phyloP scores from a whole-genome alignment of 2,888 invertebrate species.

The Cerastis leucographa region DNA sequence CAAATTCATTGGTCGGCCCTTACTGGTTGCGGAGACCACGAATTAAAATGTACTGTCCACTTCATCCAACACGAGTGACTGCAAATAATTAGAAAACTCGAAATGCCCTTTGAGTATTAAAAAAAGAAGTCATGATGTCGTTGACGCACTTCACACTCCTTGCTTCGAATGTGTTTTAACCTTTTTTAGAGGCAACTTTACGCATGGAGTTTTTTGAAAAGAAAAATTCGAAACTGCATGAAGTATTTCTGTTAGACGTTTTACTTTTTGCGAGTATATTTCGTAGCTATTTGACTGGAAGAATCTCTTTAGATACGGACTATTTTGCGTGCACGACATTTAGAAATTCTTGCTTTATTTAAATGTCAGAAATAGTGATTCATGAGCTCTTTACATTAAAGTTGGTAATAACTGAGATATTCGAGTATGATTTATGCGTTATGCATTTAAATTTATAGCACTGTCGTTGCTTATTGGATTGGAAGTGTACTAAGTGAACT shows the following conservation, averaged over 20 bases:
- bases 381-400: slow-evolving; percentile 39
- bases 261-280: slow-evolving; percentile 22
- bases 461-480: slow-evolving; percentile 33
- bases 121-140: slow-evolving; percentile 52
- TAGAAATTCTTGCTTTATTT: slow-evolving; percentile 49
- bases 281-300: slow-evolving; percentile 37
- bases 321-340: slow-evolving; percentile 20
- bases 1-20: slow-evolving; percentile 67
- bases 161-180: slow-evolving; percentile 47
- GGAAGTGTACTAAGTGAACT: slow-evolving; percentile 24
- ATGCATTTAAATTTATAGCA: slow-evolving; percentile 36
- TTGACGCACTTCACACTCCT: slow-evolving; percentile 53
- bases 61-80: slow-evolving; percentile 66
- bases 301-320: slow-evolving; percentile 25
- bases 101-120: slow-evolving; percentile 59
- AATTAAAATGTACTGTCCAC: slow-evolving; percentile 72
- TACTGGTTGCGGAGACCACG: slow-evolving; percentile 64
- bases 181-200: slow-evolving; percentile 49
- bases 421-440: slow-evolving; percentile 42
- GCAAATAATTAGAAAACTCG: slow-evolving; percentile 73
- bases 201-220: slow-evolving; percentile 46
- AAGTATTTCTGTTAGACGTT: slow-evolving; percentile 33
- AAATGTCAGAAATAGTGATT: slow-evolving; percentile 50
- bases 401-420: slow-evolving; percentile 38
- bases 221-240: slow-evolving; percentile 16